Evolutionary conservation across 2,888 invertebrate species (phyloP).

Genomic region (Cerastoderma edule): DNA sequence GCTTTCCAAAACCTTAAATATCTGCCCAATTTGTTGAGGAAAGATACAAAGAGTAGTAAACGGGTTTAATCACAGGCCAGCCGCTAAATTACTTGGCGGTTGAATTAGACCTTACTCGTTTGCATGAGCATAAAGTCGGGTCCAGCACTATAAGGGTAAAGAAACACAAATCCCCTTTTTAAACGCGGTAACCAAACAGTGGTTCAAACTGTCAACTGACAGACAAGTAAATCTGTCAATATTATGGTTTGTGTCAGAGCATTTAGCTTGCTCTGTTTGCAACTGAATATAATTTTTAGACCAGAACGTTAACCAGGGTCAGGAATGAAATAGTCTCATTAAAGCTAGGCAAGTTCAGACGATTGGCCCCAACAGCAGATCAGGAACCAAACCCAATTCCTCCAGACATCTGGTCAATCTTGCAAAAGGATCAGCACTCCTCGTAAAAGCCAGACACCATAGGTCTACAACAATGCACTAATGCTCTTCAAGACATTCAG

Average conservation of each 20-base stretch:
- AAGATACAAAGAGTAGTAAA: too few relatives aligned
- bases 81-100: too few relatives aligned
- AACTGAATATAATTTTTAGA: conserved; percentile 24
- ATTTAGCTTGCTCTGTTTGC: conserved; percentile 18
- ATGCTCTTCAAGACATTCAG: not conserved
- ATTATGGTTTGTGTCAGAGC: conserved; percentile 33
- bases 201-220: conserved; percentile 33
- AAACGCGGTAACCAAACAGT: conserved; percentile 32
- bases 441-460: conserved; percentile 21
- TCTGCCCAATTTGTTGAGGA: too few relatives aligned
- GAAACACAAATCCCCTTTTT: conserved; percentile 24
- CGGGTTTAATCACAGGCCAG: too few relatives aligned
- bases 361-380: conserved; percentile 24
- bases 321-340: conserved; percentile 34
- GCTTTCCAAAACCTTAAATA: too few relatives aligned
- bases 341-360: conserved; percentile 22
- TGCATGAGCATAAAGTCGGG: too few relatives aligned
- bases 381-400: conserved; percentile 7
- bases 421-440: not conserved
- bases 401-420: conserved; percentile 19
- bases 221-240: conserved; percentile 21
- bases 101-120: too few relatives aligned
- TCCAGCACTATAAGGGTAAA: too few relatives aligned
- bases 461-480: conserved; percentile 11
- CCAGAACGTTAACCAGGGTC: conserved; percentile 25